Evolutionary conservation across 1,140 invertebrate genomes (phyloP).

Genomic region (Plectrocnemia conspersa): DNA sequence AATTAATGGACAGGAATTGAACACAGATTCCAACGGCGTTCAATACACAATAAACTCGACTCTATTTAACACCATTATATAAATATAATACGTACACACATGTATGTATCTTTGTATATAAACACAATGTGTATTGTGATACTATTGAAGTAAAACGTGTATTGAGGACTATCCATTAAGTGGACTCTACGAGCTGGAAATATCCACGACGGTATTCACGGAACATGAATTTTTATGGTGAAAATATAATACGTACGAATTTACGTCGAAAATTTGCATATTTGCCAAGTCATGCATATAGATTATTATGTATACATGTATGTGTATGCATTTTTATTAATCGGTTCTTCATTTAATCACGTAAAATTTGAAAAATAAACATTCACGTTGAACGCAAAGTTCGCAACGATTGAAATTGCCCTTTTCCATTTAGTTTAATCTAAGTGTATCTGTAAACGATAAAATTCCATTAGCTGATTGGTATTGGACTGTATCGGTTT

Average conservation of each 20-base stretch:
- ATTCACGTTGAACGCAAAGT: neutral
- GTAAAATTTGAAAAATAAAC: slow-evolving; percentile 1
- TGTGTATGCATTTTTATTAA: neutral
- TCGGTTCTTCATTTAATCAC: neutral
- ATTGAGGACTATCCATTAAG: slow-evolving; percentile 13
- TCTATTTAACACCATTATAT: no score
- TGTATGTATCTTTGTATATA: no score
- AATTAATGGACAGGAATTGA: slow-evolving; percentile 33
- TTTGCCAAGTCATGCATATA: slow-evolving; percentile 14
- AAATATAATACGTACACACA: no score
- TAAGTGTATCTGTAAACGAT: slow-evolving; percentile 21
- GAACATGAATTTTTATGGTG: slow-evolving; percentile 26
- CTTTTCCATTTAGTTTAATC: slow-evolving; percentile 5
- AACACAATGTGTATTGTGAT: no score
- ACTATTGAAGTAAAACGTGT: no score
- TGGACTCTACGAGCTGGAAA: slow-evolving; percentile 20
- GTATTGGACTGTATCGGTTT: slow-evolving; percentile 2
- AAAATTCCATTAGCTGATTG: slow-evolving; percentile 26
- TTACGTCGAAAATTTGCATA: slow-evolving; percentile 23
- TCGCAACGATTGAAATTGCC: neutral
- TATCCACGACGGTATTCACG: slow-evolving; percentile 19
- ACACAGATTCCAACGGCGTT: slow-evolving; percentile 22
- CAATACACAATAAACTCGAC: slow-evolving; percentile 20
- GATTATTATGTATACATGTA: no score
- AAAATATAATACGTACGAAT: no score